Percentiles rank a stretch among this genome's conserved stretches.
These are phyloP conservation scores for Rhombomys opimus DNA, from an alignment of 2,113 vertebrate genomes.

Conservation along the genomic window DNA sequence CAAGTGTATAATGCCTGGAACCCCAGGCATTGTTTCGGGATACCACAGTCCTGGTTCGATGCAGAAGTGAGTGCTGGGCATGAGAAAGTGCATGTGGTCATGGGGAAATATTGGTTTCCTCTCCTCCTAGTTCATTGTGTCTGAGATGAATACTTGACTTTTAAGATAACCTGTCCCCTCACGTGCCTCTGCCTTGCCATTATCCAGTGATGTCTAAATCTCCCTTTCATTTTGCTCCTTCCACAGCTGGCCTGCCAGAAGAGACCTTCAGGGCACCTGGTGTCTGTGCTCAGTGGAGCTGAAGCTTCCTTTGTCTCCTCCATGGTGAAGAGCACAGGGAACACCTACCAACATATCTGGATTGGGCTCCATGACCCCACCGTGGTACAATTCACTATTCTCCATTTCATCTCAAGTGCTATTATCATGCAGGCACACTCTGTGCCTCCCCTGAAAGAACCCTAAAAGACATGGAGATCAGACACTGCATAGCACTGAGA, in stretches of 20 bases:
- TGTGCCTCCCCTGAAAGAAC: not conserved
- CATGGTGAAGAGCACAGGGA: not conserved
- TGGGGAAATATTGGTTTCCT: not conserved
- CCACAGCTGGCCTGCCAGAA: slow-evolving; percentile 61
- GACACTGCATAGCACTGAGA: not conserved
- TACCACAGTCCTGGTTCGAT: not conserved
- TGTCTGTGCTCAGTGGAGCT: slow-evolving; percentile 33
- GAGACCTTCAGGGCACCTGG: not conserved
- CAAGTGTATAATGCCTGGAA: not conserved
- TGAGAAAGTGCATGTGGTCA: not conserved
- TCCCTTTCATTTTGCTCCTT: not conserved
- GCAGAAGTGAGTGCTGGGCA: slow-evolving; percentile 37
- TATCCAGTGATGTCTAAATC: not conserved
- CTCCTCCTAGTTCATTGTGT: not conserved
- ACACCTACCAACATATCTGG: not conserved
- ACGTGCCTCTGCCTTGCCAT: rapidly evolving
- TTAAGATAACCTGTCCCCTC: not conserved
- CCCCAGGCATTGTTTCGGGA: not conserved
- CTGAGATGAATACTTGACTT: not conserved
- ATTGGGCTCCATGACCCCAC: slow-evolving; percentile 56
- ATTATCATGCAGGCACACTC: not conserved
- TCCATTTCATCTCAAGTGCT: not conserved
- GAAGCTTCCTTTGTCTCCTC: slow-evolving; percentile 19
- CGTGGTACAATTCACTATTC: not conserved
- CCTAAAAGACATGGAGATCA: not conserved